These are phyloP conservation scores for Papilio aristodemus DNA, from an alignment of 1,140 invertebrate species.

Conservation along the genomic window DNA sequence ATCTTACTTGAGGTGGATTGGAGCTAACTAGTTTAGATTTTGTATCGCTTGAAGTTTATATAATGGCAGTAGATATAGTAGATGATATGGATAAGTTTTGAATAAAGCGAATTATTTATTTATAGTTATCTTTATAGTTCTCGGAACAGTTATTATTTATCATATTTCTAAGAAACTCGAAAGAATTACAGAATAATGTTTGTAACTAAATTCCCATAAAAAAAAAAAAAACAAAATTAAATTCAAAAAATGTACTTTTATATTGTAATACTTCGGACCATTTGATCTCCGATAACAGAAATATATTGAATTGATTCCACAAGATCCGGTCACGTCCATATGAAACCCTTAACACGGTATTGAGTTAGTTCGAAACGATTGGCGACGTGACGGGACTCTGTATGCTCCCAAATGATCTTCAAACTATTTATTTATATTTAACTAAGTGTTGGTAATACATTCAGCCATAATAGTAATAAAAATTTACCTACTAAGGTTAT, in stretches of 20 bases:
- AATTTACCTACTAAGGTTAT: background rate
- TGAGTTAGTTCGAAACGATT: slow-evolving; percentile 4
- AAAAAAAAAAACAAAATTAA: background rate
- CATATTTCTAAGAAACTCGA: background rate
- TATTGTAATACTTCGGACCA: background rate
- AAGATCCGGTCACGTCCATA: slow-evolving; percentile 7
- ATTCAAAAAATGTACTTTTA: background rate
- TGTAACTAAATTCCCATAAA: too few relatives aligned
- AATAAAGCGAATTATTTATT: background rate
- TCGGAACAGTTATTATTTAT: background rate
- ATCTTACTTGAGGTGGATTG: slow-evolving; percentile 6
- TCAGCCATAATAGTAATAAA: background rate
- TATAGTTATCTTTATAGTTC: too few relatives aligned
- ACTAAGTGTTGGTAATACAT: background rate
- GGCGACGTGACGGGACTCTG: background rate
- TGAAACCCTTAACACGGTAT: slow-evolving; percentile 7
- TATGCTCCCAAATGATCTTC: background rate
- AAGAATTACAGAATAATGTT: too few relatives aligned
- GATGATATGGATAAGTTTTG: background rate
- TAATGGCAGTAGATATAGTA: background rate
- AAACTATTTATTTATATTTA: slow-evolving; percentile 7
- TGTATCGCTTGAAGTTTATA: background rate
- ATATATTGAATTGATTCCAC: slow-evolving; percentile 10
- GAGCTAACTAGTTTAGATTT: background rate
- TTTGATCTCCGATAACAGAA: background rate